Conservation (phyloP, 2,113 vertebrate genomes). For the Xerus inauris region DNA sequence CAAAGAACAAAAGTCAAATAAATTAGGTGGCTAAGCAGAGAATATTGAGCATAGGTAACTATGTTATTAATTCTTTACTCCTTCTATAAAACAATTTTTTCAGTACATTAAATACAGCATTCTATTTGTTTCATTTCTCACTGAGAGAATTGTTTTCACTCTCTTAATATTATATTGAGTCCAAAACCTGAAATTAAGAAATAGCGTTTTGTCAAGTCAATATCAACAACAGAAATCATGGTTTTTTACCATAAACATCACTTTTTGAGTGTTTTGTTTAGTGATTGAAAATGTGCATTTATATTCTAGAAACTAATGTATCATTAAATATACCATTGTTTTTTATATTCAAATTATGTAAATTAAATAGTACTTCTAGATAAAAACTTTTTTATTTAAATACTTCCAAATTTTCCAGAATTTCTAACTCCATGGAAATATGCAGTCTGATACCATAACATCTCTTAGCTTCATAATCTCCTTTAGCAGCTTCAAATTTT, state of each 20-base stretch:
- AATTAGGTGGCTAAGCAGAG: not conserved
- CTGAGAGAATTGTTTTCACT: not conserved
- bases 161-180: no score
- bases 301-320: not conserved
- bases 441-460: not conserved
- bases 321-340: not conserved
- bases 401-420: not conserved
- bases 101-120: not conserved
- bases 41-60: not conserved
- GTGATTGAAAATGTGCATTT: not conserved
- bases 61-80: not conserved
- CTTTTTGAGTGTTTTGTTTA: conserved; percentile 11
- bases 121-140: not conserved
- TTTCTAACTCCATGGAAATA: not conserved
- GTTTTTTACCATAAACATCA: not conserved
- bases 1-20: not conserved
- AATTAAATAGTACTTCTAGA: conserved; percentile 34
- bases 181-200: not conserved
- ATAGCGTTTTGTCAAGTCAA: not conserved
- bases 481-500: not conserved
- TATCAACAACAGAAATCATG: not conserved
- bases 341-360: not conserved
- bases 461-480: not conserved
- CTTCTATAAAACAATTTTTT: not conserved
- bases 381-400: not conserved